A percentile compares a stretch with the other conserved stretches of the same genome.
Conservation (phyloP, 1,140 invertebrate species). For the Diorhabda sublineata region DNA sequence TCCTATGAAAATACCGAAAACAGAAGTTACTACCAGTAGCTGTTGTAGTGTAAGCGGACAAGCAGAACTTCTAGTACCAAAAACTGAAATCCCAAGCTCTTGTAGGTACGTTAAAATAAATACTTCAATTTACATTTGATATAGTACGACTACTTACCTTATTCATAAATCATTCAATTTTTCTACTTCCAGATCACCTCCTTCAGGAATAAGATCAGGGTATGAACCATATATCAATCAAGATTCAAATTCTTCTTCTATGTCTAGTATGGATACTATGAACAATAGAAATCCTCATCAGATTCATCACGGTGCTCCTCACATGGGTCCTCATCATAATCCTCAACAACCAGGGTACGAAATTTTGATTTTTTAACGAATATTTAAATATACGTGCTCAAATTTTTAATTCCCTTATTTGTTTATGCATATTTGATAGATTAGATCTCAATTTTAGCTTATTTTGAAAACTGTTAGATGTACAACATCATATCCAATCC, state of each 20-base stretch:
- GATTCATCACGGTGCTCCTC: conserved; percentile 35
- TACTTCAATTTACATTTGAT: neutral
- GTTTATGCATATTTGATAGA: no score
- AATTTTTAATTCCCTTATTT: no score
- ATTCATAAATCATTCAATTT: neutral
- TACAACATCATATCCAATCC: no score
- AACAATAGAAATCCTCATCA: conserved; percentile 48
- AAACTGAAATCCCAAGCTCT: conserved; percentile 50
- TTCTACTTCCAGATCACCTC: conserved; percentile 51
- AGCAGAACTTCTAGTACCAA: conserved; percentile 59
- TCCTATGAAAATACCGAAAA: conserved; percentile 53
- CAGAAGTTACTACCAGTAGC: conserved; percentile 49
- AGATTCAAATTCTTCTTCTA: conserved; percentile 67
- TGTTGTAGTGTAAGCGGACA: conserved; percentile 50
- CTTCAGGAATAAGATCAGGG: conserved; percentile 49
- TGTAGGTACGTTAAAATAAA: conserved; percentile 6
- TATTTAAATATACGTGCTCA: no score
- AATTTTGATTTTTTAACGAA: no score
- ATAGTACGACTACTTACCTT: neutral
- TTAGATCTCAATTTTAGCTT: no score
- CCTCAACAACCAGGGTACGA: conserved; percentile 37
- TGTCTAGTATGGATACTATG: conserved; percentile 69
- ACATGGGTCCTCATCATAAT: conserved; percentile 44
- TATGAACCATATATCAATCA: conserved; percentile 64
- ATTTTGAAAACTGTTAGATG: no score